Conservation (phyloP, 2,888 invertebrate species). For the Palloptera scutellata region DNA sequence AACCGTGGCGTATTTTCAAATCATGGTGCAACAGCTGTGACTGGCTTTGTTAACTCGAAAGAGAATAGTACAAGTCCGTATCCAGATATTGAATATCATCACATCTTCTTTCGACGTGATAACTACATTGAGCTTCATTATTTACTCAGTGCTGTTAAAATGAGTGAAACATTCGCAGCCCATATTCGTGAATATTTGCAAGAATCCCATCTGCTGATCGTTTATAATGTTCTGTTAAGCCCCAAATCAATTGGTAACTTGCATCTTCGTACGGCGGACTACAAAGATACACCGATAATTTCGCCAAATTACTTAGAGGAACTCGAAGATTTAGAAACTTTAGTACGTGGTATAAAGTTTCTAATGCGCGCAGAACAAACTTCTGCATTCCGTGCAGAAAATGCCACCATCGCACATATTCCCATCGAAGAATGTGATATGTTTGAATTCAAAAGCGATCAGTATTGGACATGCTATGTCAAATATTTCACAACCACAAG, state of each 20-base stretch:
- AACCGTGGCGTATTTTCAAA: slow-evolving; percentile 65
- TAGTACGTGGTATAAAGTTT: slow-evolving; percentile 55
- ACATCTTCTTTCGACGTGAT: slow-evolving; percentile 51
- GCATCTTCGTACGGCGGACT: slow-evolving; percentile 65
- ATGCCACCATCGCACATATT: slow-evolving; percentile 46
- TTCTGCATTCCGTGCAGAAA: slow-evolving; percentile 57
- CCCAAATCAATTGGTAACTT: slow-evolving; percentile 65
- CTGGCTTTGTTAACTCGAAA: slow-evolving; percentile 68
- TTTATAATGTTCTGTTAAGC: slow-evolving; percentile 45
- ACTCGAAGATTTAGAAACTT: slow-evolving; percentile 60
- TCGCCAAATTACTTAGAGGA: slow-evolving; percentile 68
- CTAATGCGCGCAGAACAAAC: slow-evolving; percentile 61
- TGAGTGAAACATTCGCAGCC: slow-evolving; percentile 27
- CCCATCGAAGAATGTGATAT: slow-evolving; percentile 46
- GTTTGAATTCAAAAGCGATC: slow-evolving; percentile 47
- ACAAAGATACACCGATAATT: slow-evolving; percentile 67
- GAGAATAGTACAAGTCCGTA: slow-evolving; percentile 63
- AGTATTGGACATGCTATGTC: slow-evolving; percentile 74
- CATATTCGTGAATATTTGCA: slow-evolving; percentile 25
- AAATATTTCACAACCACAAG: slow-evolving; percentile 72
- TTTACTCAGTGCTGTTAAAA: slow-evolving; percentile 33
- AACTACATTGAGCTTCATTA: slow-evolving; percentile 50
- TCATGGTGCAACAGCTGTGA: slow-evolving; percentile 62
- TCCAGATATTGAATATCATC: slow-evolving; percentile 69
- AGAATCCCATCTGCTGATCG: slow-evolving; percentile 33